A percentile compares a stretch with the other conserved stretches of the same genome.
Conservation (phyloP, 1,140 invertebrate species). For the Euwallacea fornicatus region DNA sequence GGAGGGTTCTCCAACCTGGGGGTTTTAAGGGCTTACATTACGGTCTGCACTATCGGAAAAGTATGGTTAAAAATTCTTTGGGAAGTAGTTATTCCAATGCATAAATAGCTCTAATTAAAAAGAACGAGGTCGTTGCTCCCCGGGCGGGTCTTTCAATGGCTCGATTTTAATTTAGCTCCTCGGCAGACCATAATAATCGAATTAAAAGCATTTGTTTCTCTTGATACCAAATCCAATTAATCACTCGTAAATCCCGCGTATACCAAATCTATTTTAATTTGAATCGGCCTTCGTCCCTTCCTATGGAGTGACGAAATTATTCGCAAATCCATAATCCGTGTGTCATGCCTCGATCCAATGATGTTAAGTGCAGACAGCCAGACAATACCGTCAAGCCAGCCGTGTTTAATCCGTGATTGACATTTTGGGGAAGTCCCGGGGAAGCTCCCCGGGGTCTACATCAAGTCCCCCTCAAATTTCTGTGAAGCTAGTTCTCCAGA, state of each 20-base stretch:
- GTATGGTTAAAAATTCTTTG: too few relatives aligned
- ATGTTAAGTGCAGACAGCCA: constrained; percentile 36
- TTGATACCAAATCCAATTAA: constrained; percentile 10
- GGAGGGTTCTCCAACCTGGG: neutral
- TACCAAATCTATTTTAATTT: constrained; percentile 23
- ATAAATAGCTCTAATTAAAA: too few relatives aligned
- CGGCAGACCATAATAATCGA: too few relatives aligned
- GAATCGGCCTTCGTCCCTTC: constrained; percentile 1
- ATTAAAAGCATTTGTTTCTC: neutral
- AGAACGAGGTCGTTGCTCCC: too few relatives aligned
- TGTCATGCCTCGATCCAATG: constrained; percentile 30
- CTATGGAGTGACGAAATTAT: constrained; percentile 31
- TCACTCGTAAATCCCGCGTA: constrained; percentile 12
- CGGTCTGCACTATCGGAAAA: neutral
- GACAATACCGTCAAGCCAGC: constrained; percentile 32
- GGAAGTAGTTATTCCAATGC: too few relatives aligned
- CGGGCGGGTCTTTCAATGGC: too few relatives aligned
- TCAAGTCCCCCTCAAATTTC: neutral
- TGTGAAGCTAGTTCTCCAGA: neutral
- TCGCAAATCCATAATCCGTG: constrained; percentile 36
- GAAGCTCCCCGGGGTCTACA: neutral
- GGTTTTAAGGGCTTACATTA: neutral
- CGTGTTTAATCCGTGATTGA: constrained; percentile 36
- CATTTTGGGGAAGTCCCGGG: constrained; percentile 19
- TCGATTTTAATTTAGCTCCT: too few relatives aligned